These are phyloP conservation scores for Drosophila tropicalis DNA, from an alignment of 1,140 invertebrate species.

Conservation along the genomic window DNA sequence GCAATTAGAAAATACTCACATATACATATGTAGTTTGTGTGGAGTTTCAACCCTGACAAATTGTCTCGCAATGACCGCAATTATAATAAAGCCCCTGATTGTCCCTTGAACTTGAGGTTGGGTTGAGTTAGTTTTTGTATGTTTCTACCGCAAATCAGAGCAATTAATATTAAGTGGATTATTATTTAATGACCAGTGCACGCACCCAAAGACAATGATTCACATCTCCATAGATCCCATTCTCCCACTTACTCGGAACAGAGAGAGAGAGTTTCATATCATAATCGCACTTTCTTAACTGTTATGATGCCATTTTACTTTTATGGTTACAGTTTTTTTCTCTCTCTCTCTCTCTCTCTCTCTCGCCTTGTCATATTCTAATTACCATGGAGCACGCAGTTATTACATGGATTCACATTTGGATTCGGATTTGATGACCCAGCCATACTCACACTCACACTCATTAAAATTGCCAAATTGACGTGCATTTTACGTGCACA, in stretches of 20 bases:
- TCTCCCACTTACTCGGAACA: constrained; percentile 14
- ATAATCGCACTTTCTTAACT: constrained; percentile 67
- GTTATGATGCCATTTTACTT: constrained; percentile 61
- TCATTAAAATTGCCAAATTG: constrained; percentile 72
- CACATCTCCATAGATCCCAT: constrained; percentile 1
- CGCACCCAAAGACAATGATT: constrained; percentile 50
- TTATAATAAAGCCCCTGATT: constrained; percentile 49
- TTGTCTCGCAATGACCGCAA: constrained; percentile 71
- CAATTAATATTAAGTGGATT: constrained; percentile 83
- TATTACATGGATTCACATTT: constrained; percentile 61
- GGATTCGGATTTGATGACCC: constrained; percentile 56
- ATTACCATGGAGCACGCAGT: constrained; percentile 74
- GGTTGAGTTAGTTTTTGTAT: too few relatives aligned
- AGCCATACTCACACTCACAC: constrained; percentile 29
- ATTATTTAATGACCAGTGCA: constrained; percentile 79
- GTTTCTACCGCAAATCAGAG: constrained; percentile 61
- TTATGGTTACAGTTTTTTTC: constrained; percentile 40
- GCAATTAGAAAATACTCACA: constrained; percentile 44
- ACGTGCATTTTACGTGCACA: constrained; percentile 72
- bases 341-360: neutral
- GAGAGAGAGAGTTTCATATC: constrained; percentile 45
- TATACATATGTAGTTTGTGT: constrained; percentile 2
- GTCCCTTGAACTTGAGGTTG: constrained; percentile 14
- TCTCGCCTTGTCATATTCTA: constrained; percentile 68
- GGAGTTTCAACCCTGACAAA: constrained; percentile 41